Evolutionary conservation across 2,797 vertebrate genomes (phyloP), one percentile per base, ranked within the genome.

Genomic region (Lates japonicus): DNA sequence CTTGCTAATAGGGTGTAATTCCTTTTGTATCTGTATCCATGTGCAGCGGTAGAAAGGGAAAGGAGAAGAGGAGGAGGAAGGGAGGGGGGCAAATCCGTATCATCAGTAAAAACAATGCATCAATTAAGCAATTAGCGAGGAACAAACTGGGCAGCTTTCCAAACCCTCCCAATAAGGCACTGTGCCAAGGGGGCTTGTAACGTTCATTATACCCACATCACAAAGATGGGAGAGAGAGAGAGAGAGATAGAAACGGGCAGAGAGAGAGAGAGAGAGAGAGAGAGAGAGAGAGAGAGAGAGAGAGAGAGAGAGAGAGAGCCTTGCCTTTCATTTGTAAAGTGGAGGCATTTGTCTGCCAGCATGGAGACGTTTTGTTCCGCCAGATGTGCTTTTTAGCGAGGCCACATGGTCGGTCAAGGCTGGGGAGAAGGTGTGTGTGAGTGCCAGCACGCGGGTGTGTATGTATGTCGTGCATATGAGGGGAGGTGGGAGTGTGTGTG

Each of bases 61-160:
- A 62, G 79, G 70, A 52, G 81, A 42, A 22, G 63, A 17, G 63
- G 73, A 16, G 51, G 77, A 37, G 63, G 22, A n/a, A 44, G 20
- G 22, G 70, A 73, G 65, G 80, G 83, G 78, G 70, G 86, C 60
- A 89, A 94, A 95, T 94, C 94, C 90, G 90, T 95, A 95, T 94
- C 94, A 93, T 94, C 91, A 88, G 93, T 93, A 94, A 95, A 95
- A 96, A 96, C 95, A 96, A 96, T 95, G 94, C 95, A 95, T 96
- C 95, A 96, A 96, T 96, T 95, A 96, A 96, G 94, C 95, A 96
- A 96, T 96, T 96, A 96, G 94, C 87, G 81, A 83, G 87, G 94
- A 96, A 95, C 95, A 96, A 95, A 95, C 95, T 96, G 95, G 95
- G 95, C 95, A 95, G 91, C 93, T 87, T 94, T 96, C 95, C 95